phyloP scores from a whole-genome alignment of 1,140 invertebrate genomes.

The Polypedilum vanderplanki region DNA sequence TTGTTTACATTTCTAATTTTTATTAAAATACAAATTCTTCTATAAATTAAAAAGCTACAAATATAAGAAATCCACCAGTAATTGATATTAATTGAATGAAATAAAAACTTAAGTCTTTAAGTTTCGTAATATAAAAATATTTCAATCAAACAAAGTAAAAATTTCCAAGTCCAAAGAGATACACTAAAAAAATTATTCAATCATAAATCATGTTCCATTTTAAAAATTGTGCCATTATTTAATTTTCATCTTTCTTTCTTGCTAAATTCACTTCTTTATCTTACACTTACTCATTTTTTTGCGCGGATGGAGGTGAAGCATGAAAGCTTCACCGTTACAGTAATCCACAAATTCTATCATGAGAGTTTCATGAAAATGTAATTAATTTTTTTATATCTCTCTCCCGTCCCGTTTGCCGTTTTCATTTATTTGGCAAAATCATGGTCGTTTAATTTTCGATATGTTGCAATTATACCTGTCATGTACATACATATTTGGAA shows the following conservation, averaged over 20 bases:
- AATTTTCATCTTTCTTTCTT: background rate
- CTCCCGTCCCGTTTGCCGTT: too few species aligned
- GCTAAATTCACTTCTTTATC: background rate
- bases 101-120: too few species aligned
- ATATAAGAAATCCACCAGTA: too few species aligned
- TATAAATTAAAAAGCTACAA: too few species aligned
- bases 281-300: background rate
- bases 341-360: constrained; percentile 7
- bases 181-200: background rate
- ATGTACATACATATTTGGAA: background rate
- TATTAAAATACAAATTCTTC: too few species aligned
- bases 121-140: too few species aligned
- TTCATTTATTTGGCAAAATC: background rate
- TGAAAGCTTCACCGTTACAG: constrained; percentile 10
- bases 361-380: constrained; percentile 6
- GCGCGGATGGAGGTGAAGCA: background rate
- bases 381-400: constrained; percentile 5
- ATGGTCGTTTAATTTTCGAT: constrained; percentile 7
- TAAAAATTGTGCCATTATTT: background rate
- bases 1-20: too few species aligned
- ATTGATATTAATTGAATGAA: too few species aligned
- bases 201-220: constrained; percentile 20
- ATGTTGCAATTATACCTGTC: constrained; percentile 5
- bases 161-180: too few species aligned
- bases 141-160: too few species aligned